These are phyloP conservation scores for Ammodytes dubius DNA, from an alignment of 2,113 vertebrate genomes.

Conservation along the genomic window DNA sequence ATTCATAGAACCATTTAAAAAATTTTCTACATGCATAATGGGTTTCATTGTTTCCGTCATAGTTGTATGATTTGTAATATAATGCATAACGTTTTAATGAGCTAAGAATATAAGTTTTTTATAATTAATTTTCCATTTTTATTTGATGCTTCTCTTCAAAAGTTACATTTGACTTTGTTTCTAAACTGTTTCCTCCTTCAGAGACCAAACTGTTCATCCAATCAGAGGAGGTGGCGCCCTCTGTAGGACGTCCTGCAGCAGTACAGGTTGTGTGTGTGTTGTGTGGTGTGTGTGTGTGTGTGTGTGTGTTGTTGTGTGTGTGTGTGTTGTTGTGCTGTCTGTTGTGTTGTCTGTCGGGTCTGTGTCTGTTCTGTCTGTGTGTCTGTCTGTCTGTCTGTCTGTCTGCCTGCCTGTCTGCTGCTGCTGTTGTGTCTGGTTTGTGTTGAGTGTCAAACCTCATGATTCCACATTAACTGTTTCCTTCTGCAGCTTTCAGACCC, in stretches of 20 bases:
- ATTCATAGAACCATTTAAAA: no score
- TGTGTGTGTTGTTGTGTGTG: background rate
- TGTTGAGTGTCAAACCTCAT: background rate
- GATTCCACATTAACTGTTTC: no score
- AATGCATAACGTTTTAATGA: background rate
- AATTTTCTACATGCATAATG: no score
- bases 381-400: background rate
- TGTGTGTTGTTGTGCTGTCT: background rate
- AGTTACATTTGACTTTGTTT: background rate
- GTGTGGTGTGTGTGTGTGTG: background rate
- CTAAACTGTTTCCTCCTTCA: conserved; percentile 28
- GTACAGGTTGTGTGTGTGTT: conserved; percentile 71
- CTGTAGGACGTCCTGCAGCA: conserved; percentile 80
- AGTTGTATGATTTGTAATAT: no score
- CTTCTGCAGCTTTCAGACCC: background rate
- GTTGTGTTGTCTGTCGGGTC: no score
- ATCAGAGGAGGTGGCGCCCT: conserved; percentile 74
- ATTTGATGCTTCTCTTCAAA: background rate
- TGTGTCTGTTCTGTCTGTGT: no score
- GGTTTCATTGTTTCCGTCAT: no score
- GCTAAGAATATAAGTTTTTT: background rate
- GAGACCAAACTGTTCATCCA: conserved; percentile 26
- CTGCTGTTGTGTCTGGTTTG: conserved; percentile 19
- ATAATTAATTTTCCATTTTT: background rate
- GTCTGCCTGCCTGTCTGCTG: background rate